Conservation (phyloP, 2,113 vertebrate species). For the Hepsetus odoe region DNA sequence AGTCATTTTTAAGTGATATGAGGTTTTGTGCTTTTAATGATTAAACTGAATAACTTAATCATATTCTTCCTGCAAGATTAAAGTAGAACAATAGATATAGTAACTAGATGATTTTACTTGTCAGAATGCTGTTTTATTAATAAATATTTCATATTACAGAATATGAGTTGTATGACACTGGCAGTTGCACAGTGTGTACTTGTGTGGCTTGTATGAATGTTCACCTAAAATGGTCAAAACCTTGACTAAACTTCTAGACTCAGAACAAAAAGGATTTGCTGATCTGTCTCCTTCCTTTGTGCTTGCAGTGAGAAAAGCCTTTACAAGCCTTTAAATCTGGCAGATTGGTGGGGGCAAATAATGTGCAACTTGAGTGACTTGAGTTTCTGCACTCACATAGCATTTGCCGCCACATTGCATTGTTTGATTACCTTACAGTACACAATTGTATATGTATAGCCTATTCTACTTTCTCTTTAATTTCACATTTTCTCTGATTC, state of each 20-base stretch:
- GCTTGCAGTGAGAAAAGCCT: constrained; percentile 72
- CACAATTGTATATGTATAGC: too few relatives aligned
- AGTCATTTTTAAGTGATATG: too few relatives aligned
- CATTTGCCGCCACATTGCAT: not conserved
- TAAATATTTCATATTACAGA: not conserved
- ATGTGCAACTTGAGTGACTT: constrained; percentile 28
- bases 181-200: not conserved
- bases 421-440: not conserved
- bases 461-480: too few relatives aligned
- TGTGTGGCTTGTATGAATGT: too few relatives aligned
- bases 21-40: not conserved
- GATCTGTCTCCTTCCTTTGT: not conserved
- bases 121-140: not conserved
- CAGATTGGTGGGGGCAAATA: not conserved
- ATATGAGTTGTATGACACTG: not conserved
- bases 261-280: constrained; percentile 69
- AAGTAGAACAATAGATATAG: too few relatives aligned
- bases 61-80: too few relatives aligned
- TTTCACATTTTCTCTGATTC: too few relatives aligned
- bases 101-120: too few relatives aligned
- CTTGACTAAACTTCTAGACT: constrained; percentile 20
- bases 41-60: too few relatives aligned
- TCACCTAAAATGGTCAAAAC: too few relatives aligned
- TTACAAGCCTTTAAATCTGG: constrained; percentile 12
- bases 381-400: not conserved